Base-by-base conservation (phyloP, 2,888 invertebrate species). In the Euproctis similis region DNA sequence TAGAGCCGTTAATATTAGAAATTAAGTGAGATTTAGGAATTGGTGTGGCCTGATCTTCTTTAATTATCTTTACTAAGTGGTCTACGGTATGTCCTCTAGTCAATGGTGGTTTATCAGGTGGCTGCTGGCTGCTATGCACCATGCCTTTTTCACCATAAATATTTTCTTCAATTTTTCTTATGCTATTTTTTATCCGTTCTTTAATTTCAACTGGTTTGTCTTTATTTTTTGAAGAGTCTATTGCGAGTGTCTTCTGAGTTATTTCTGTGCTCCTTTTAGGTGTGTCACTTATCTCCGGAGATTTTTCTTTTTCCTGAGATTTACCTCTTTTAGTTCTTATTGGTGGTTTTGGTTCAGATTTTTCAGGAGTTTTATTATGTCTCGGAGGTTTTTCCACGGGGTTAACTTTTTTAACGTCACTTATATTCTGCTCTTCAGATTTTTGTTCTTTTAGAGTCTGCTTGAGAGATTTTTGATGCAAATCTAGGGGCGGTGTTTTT, bases 31-130 rank as follows among this genome's bases (percentile, higher is more conserved):
- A 70, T 52, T 88, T 89, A 1, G 91, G 89, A 24, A 90, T 88
- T 1, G 90, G 87, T 6, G 90, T 88, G 26, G 88, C 82, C 46
- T 89, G 88, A 47, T 92, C 92, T 70, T 88, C 89, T 39, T 89
- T 92, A 34, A 94, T 68, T 42, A 92, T 87, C 57, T 89, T 90
- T 14, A 93, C 91, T 86, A 94, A 89, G 34, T 89, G 89, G 65
- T 91, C 89, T 13, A 94, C 92, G n/a, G 90, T 88, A 24, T 89
- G 84, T 13, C 91, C 91, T 66, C 89, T 88, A 21, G 90, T 91
- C 35, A 91, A 71, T 32, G 90, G 90, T 42, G 88, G 85, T 49
- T 90, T 90, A 39, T 89, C 89, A 12, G 87, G 88, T 3, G 91
- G 91, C 62, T 87, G 78, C 67, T 91, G 91, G 50, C 91, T 91